These are phyloP conservation scores for Orthosia cruda DNA, from an alignment of 2,888 invertebrate species.

Conservation along the genomic window DNA sequence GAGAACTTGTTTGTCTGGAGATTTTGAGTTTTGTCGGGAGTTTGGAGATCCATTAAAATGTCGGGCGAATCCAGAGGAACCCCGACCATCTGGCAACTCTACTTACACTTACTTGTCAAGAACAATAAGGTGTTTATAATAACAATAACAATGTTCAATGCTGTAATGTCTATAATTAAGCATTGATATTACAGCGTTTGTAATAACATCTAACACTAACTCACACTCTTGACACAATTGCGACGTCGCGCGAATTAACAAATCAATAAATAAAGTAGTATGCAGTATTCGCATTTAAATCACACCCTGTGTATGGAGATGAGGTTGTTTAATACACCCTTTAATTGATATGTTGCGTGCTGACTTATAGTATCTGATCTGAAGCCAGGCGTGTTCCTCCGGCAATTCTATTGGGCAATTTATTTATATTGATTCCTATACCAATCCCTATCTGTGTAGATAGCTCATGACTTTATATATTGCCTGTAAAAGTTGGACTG, in stretches of 20 bases:
- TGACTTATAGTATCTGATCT: constrained; percentile 88
- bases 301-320: constrained; percentile 79
- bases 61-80: too few relatives aligned
- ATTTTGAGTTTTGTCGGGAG: too few relatives aligned
- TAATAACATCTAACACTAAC: constrained; percentile 54
- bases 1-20: too few relatives aligned
- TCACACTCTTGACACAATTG: constrained; percentile 68
- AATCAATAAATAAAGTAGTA: constrained; percentile 71
- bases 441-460: constrained; percentile 83
- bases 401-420: constrained; percentile 88
- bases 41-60: too few relatives aligned
- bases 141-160: constrained; percentile 27
- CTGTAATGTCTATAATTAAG: constrained; percentile 45
- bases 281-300: constrained; percentile 78
- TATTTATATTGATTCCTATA: constrained; percentile 89
- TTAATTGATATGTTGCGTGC: constrained; percentile 90
- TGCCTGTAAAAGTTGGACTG: constrained; percentile 67
- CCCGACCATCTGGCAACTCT: too few relatives aligned
- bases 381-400: constrained; percentile 80
- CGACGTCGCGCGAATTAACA: constrained; percentile 65
- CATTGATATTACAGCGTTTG: constrained; percentile 44
- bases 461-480: constrained; percentile 81
- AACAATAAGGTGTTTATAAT: constrained; percentile 19
- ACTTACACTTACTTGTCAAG: constrained; percentile 1
- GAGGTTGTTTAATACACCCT: constrained; percentile 85